A percentile compares a stretch with the other conserved stretches of the same genome.
These are phyloP conservation scores for Pegoplata infirma DNA, from an alignment of 2,888 invertebrate species.

Conservation along the genomic window DNA sequence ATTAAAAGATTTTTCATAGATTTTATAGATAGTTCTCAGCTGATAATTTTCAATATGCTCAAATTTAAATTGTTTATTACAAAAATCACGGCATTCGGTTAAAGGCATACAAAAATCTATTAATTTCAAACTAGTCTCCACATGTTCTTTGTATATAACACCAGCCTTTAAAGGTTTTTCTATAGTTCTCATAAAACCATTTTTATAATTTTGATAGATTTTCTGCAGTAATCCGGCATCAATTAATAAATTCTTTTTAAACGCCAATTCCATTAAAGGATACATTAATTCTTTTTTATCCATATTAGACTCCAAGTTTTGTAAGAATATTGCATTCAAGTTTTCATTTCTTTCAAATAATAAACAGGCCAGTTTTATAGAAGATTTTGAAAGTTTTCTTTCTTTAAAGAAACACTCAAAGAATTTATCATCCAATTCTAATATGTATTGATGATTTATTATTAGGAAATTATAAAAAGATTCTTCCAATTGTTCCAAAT, in stretches of 20 bases:
- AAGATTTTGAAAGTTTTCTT: conserved; percentile 80
- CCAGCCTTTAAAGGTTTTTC: conserved; percentile 86
- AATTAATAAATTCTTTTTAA: conserved; percentile 68
- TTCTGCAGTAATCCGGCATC: conserved; percentile 79
- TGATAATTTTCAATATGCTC: conserved; percentile 82
- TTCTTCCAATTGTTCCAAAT: conserved; percentile 80
- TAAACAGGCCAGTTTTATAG: conserved; percentile 80
- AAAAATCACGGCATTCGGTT: conserved; percentile 80
- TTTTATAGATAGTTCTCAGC: conserved; percentile 79
- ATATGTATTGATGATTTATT: conserved; percentile 81
- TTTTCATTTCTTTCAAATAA: conserved; percentile 79
- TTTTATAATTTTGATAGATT: conserved; percentile 82
- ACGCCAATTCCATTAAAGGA: conserved; percentile 80
- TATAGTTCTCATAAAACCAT: conserved; percentile 82
- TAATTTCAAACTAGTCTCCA: conserved; percentile 81
- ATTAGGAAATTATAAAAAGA: conserved; percentile 81
- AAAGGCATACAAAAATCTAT: conserved; percentile 81
- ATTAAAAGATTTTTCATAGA: conserved; percentile 79
- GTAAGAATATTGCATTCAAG: conserved; percentile 64
- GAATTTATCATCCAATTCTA: conserved; percentile 80
- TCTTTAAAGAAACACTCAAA: conserved; percentile 79
- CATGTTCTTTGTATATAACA: conserved; percentile 82
- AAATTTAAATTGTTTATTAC: conserved; percentile 82
- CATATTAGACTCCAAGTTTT: conserved; percentile 74
- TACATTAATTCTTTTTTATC: conserved; percentile 83